Percentiles rank a stretch among this genome's conserved stretches.
These are phyloP conservation scores for Siderastrea radians DNA, from an alignment of 92 coral and sea anemone genomes.

Conservation along the genomic window DNA sequence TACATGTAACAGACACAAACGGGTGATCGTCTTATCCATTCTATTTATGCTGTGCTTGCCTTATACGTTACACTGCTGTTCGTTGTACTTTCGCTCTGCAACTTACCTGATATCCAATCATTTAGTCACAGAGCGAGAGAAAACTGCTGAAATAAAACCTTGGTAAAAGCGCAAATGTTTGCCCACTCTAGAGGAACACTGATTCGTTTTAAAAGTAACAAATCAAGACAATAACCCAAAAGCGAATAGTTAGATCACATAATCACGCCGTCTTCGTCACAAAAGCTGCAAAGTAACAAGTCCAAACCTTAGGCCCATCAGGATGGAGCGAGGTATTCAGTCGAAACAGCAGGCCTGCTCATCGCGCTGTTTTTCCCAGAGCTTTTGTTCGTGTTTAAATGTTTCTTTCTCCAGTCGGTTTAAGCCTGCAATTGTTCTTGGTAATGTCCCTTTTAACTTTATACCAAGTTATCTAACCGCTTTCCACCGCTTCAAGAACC, in stretches of 20 bases:
- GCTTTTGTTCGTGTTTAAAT: no score
- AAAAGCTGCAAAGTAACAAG: neutral
- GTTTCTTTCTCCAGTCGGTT: no score
- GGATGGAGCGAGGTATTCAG: no score
- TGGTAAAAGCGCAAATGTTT: neutral
- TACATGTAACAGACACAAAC: neutral
- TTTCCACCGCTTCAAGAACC: neutral
- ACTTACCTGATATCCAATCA: neutral
- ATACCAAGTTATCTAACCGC: neutral
- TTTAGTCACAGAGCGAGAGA: no score
- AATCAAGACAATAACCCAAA: no score
- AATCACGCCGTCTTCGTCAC: neutral
- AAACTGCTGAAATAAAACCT: neutral
- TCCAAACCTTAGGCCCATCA: neutral
- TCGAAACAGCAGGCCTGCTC: no score
- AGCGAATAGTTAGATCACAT: neutral
- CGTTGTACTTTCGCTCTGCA: neutral
- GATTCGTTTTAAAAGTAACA: neutral
- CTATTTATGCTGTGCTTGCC: neutral
- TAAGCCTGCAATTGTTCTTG: neutral
- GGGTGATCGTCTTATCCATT: neutral
- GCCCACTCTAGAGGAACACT: neutral
- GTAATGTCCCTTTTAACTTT: neutral
- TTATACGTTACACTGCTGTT: neutral
- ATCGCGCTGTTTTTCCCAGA: neutral